Percentiles rank a stretch among this genome's conserved stretches.
Conservation (phyloP, 2,888 invertebrate species). For the Euplexia lucipara region DNA sequence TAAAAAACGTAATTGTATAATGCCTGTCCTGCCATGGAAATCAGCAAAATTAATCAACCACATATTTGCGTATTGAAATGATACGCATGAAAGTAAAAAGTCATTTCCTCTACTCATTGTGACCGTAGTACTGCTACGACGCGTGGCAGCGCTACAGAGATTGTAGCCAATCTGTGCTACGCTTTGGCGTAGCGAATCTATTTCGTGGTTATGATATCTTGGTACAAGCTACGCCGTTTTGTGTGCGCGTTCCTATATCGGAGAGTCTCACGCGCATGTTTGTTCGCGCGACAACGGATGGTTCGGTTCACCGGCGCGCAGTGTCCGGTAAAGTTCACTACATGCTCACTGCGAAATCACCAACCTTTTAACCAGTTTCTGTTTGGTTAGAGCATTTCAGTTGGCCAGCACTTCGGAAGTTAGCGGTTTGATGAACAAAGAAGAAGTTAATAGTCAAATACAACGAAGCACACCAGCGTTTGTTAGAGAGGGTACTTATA, state of each 20-base stretch:
- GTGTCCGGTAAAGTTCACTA: conserved; percentile 78
- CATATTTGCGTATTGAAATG: too few relatives aligned
- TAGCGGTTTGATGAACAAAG: conserved; percentile 67
- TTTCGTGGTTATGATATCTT: conserved; percentile 40
- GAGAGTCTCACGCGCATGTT: conserved; percentile 82
- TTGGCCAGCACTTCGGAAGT: conserved; percentile 73
- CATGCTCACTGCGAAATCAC: conserved; percentile 79
- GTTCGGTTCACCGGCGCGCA: conserved; percentile 78
- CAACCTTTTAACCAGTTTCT: conserved; percentile 69
- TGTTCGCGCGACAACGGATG: conserved; percentile 73
- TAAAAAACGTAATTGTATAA: too few relatives aligned
- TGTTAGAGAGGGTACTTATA: too few relatives aligned
- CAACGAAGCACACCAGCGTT: neutral
- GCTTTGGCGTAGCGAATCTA: conserved; percentile 30
- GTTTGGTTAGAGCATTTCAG: conserved; percentile 61
- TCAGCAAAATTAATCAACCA: neutral
- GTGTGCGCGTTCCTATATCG: conserved; percentile 72
- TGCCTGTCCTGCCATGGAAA: neutral
- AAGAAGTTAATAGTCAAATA: too few relatives aligned
- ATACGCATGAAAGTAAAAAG: neutral
- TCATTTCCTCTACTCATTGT: neutral
- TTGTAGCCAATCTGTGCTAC: conserved; percentile 45
- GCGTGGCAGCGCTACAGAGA: conserved; percentile 20
- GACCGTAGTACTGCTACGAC: conserved; percentile 29
- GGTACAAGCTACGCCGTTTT: conserved; percentile 30